These are phyloP conservation scores for Solen grandis DNA, from an alignment of 1,140 invertebrate species.

Conservation along the genomic window DNA sequence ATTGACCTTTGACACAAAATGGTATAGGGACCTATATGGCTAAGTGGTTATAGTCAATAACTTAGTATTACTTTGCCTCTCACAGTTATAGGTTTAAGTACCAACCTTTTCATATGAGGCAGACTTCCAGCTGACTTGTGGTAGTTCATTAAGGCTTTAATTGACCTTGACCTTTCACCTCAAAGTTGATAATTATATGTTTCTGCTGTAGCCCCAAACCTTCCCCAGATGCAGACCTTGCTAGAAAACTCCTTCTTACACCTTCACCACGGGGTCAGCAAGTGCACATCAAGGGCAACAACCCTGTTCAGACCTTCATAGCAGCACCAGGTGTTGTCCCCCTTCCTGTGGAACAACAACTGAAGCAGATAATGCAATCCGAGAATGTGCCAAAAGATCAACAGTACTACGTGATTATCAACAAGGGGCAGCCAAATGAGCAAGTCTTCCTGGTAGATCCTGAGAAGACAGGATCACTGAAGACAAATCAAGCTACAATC, in stretches of 20 bases:
- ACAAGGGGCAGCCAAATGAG: conserved; percentile 11
- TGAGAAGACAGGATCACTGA: not conserved
- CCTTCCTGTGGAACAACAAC: conserved; percentile 19
- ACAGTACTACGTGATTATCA: not conserved
- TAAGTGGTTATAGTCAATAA: no score
- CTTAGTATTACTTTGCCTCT: no score
- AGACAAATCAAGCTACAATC: not conserved
- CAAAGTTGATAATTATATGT: no score
- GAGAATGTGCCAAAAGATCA: conserved; percentile 17
- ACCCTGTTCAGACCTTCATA: not conserved
- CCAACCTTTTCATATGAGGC: no score
- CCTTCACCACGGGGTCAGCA: not conserved
- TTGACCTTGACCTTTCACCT: no score
- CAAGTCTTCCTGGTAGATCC: not conserved
- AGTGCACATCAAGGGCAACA: not conserved
- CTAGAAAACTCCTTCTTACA: not conserved
- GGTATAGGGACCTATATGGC: no score
- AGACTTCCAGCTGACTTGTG: no score
- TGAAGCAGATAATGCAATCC: conserved; percentile 14
- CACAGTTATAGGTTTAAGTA: no score
- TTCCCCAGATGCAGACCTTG: not conserved
- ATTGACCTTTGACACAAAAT: no score
- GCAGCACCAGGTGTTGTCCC: no score
- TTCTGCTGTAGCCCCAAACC: not conserved
- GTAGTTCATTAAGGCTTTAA: no score